A percentile compares a stretch with the other conserved stretches of the same genome.
These are phyloP conservation scores for Coryphaenoides rupestris DNA, from an alignment of 2,113 vertebrate genomes.

Conservation along the genomic window DNA sequence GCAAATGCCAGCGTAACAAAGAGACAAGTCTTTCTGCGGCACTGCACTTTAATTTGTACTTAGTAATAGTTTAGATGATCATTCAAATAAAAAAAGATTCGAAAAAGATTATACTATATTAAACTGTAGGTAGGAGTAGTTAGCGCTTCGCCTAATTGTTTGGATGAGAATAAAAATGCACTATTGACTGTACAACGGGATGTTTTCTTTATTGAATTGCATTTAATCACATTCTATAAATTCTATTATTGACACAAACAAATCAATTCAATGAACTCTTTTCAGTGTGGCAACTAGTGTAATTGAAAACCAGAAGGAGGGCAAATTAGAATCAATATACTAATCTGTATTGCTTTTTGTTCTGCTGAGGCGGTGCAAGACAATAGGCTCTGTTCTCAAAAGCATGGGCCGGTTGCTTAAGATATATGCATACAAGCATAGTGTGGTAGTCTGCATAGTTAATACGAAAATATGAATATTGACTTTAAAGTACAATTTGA, in stretches of 20 bases:
- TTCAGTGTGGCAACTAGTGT: neutral
- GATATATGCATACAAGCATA: too few species aligned
- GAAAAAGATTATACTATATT: constrained; percentile 6
- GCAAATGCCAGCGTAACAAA: constrained; percentile 97
- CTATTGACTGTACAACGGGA: neutral
- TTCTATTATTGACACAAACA: constrained; percentile 23
- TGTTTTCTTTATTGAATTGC: constrained; percentile 17
- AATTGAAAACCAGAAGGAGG: constrained; percentile 17
- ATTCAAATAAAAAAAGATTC: neutral
- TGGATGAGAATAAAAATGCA: constrained; percentile 1
- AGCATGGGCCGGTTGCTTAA: too few species aligned
- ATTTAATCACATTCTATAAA: neutral
- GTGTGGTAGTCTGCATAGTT: too few species aligned
- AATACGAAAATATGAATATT: too few species aligned
- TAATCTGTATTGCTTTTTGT: constrained; percentile 7
- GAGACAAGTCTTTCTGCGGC: constrained; percentile 76
- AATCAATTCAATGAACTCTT: constrained; percentile 19
- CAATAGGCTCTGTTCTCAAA: too few species aligned
- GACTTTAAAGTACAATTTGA: too few species aligned
- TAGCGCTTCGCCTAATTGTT: neutral
- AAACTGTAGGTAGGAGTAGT: too few species aligned
- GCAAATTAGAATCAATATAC: constrained; percentile 21
- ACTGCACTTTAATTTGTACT: too few species aligned
- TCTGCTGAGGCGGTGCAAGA: constrained; percentile 8
- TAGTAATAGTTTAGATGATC: too few species aligned